Conservation (phyloP, 2,113 vertebrate species). For the Sapajus apella region DNA sequence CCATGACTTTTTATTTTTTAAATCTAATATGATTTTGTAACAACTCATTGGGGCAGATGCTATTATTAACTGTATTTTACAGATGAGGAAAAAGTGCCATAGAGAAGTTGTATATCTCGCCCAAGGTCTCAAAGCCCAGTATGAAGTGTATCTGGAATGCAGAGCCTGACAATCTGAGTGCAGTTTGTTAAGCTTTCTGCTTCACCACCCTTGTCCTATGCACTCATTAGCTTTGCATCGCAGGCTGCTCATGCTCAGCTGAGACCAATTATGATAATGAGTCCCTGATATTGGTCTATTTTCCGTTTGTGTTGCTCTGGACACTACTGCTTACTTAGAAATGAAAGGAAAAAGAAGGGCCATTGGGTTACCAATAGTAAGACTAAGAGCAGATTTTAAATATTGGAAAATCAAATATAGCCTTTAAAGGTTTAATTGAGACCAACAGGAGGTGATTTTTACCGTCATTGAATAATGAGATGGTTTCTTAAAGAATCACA, state of each 20-base stretch:
- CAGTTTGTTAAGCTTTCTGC: background rate
- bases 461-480: background rate
- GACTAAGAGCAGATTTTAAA: background rate
- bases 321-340: background rate
- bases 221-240: background rate
- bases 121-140: background rate
- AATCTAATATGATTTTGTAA: background rate
- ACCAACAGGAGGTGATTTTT: background rate
- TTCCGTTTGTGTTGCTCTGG: no score
- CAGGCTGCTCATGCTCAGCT: accelerated
- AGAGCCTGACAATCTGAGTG: background rate
- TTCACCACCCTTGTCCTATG: background rate
- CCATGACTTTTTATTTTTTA: background rate
- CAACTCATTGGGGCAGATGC: background rate
- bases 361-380: background rate
- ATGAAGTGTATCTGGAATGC: background rate
- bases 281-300: background rate
- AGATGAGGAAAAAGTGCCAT: background rate
- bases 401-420: background rate
- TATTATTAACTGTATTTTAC: background rate
- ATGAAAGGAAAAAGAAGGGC: background rate
- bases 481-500: background rate
- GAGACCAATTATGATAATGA: accelerated
- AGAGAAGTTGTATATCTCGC: background rate
- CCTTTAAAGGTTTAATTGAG: background rate